These are phyloP conservation scores for Augochlorella aurata DNA, from an alignment of 2,888 invertebrate species.

Conservation along the genomic window DNA sequence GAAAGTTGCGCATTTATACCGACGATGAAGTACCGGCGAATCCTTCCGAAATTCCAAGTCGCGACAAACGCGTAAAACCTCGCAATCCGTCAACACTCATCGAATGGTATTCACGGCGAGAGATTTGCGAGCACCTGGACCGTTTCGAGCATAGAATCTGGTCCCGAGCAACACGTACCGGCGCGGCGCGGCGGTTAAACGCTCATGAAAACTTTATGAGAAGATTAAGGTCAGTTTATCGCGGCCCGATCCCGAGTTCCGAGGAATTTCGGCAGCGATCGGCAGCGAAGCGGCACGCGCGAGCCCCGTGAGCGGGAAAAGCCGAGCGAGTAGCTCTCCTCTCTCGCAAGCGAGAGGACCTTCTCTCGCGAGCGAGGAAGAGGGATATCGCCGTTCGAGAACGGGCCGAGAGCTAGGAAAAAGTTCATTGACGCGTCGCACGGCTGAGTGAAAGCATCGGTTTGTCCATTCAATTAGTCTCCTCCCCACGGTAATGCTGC, in stretches of 20 bases:
- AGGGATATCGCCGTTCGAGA: neutral
- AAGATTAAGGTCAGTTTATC: conserved; percentile 52
- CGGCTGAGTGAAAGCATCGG: conserved; percentile 35
- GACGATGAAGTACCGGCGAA: neutral
- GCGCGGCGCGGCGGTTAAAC: conserved; percentile 17
- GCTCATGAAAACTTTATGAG: conserved; percentile 52
- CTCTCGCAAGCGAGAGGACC: neutral
- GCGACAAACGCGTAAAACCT: neutral
- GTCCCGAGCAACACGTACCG: conserved; percentile 22
- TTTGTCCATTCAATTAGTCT: conserved; percentile 48
- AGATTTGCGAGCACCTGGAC: neutral
- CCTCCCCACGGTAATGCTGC: conserved; percentile 8
- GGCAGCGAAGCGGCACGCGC: neutral
- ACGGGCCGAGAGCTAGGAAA: conserved; percentile 4
- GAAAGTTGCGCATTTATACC: too few relatives aligned
- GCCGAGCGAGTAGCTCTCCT: neutral
- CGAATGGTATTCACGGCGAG: neutral
- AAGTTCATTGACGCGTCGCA: conserved; percentile 23
- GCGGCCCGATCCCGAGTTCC: conserved; percentile 16
- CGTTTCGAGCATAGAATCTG: neutral
- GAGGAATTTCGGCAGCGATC: conserved; percentile 25
- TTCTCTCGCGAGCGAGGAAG: neutral
- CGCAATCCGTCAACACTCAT: neutral
- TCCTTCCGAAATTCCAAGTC: neutral
- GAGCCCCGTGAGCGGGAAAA: conserved; percentile 2